Base-by-base conservation (phyloP, 2,888 invertebrate genomes). In the Neocrepidodera transversa region DNA sequence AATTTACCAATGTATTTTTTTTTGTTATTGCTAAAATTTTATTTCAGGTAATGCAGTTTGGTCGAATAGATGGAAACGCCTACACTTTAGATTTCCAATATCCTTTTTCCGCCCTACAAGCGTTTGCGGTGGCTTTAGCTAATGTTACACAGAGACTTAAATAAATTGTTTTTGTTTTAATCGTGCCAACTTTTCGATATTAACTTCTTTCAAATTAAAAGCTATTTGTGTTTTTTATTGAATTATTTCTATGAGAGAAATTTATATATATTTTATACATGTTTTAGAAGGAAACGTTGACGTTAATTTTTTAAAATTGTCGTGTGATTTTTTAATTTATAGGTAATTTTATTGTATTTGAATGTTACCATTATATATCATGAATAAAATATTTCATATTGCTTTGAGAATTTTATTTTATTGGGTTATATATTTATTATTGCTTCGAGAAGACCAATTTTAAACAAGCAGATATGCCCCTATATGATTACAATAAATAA, bases 21-120 rank as follows among this genome's bases (percentile, higher is more conserved):
- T 57, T 36, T n/a, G n/a, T n/a, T n/a, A n/a, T n/a, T n/a, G n/a
- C n/a, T n/a, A n/a, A 23, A 23, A 5, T 36, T 36, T 14, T 36
- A 5, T 38, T 78, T 2, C 80, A 98, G 96, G 98, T 98, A 62
- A 97, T 99, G 96, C 98, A 99, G 82, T 99, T 99, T 81, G 98
- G 98, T 8, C 87, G 98, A 61, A 98, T 99, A 72, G 98, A 98
- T 82, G 95, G 94, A 71, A 97, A 97, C 79, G 97, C 97, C 40
- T 99, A 98, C 83, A 98, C 99, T 0, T 82, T 99, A 76, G 99
- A 99, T 84, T 97, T 97, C 82, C 97, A 98, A 80, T 95, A 97
- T 81, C 99, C 99, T 23, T 98, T 99, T 83, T 95, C 96, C 58
- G 97, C 97, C 68, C 86, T 97, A 63, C 98, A 99, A 82, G 98